Conservation (phyloP, 30 jellyfish, hydroid and myxozoan species). For the Chrysaora quinquecirrha region DNA sequence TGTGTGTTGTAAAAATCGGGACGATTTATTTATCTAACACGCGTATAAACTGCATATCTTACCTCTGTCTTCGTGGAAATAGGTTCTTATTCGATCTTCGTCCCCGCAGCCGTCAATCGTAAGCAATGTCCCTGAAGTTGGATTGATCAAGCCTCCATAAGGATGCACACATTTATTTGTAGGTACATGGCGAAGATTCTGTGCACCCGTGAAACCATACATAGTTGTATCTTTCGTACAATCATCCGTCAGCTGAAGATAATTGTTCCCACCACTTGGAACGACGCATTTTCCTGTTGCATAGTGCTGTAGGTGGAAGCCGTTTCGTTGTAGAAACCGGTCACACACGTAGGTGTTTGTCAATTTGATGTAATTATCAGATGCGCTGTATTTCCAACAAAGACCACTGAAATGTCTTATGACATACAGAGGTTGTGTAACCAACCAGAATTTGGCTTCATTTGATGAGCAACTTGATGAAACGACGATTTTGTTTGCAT, state of each 20-base stretch:
- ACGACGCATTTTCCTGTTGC: slow-evolving; percentile 3
- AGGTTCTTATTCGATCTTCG: background rate
- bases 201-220: background rate
- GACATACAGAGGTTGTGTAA: background rate
- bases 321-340: background rate
- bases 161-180: background rate
- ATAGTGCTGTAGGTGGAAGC: background rate
- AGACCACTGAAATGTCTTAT: background rate
- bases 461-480: background rate
- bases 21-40: too few species aligned
- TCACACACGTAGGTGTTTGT: background rate
- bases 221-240: background rate
- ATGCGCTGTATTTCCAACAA: background rate
- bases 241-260: background rate
- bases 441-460: background rate
- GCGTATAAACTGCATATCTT: too few species aligned
- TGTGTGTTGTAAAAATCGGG: too few species aligned
- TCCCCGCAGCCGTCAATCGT: background rate
- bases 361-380: background rate
- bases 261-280: too few species aligned
- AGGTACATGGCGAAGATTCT: background rate
- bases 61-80: slow-evolving; percentile 13
- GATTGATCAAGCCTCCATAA: background rate
- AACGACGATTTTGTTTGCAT: background rate
- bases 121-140: background rate